Conservation (phyloP, 2,888 invertebrate genomes). For the Capitulum mitella region DNA sequence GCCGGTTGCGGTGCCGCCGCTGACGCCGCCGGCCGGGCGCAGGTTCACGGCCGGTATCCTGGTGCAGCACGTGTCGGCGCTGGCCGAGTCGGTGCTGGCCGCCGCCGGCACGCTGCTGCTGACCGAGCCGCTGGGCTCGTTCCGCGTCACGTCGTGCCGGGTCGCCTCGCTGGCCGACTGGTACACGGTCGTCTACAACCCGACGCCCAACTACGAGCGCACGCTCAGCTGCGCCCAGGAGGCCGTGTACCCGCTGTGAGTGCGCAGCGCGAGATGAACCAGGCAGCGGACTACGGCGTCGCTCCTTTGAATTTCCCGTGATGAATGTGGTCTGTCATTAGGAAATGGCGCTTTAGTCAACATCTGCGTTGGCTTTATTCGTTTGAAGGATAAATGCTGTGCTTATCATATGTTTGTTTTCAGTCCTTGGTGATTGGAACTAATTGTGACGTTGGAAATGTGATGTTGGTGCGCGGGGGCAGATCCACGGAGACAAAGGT, state of each 20-base stretch:
- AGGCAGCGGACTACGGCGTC: not conserved
- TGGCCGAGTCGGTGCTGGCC: conserved; percentile 69
- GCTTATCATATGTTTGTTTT: too few relatives aligned
- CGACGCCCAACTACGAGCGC: conserved; percentile 80
- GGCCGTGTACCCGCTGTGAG: conserved; percentile 91
- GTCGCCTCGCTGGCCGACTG: conserved; percentile 71
- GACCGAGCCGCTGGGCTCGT: conserved; percentile 71
- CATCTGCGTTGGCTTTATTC: too few relatives aligned
- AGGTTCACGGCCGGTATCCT: conserved; percentile 70
- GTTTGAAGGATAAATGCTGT: too few relatives aligned
- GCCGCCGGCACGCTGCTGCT: conserved; percentile 67
- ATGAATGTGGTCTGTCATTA: too few relatives aligned
- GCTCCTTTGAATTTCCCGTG: too few relatives aligned
- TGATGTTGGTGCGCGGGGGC: too few relatives aligned
- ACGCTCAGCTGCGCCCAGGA: conserved; percentile 92
- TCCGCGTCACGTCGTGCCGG: conserved; percentile 52
- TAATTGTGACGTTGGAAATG: too few relatives aligned
- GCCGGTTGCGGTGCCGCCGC: too few relatives aligned
- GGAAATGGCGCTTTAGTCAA: too few relatives aligned
- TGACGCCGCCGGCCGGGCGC: conserved; percentile 39
- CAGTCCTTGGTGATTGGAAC: too few relatives aligned
- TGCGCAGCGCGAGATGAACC: conserved; percentile 42
- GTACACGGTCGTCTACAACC: conserved; percentile 94
- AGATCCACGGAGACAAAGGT: too few relatives aligned
- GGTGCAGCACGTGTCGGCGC: conserved; percentile 69